phyloP scores from a whole-genome alignment of 2,888 invertebrate species.

The Xestia xanthographa region DNA sequence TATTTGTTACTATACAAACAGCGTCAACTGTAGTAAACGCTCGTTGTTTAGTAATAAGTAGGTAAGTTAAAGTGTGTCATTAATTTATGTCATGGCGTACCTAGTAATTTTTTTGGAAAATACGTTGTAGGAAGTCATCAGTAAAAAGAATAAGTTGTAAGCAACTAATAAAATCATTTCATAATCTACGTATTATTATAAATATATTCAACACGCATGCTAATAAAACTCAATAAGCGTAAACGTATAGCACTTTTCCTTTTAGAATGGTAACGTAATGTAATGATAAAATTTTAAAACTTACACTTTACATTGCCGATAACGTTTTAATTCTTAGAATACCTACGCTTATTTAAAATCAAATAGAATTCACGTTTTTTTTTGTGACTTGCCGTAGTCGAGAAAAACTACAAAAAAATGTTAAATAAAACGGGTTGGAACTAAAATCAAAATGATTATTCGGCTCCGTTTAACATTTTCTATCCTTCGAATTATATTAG shows the following conservation, averaged over 20 bases:
- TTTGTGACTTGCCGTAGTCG: too few relatives aligned
- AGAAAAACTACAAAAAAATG: too few relatives aligned
- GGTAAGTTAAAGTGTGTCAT: neutral
- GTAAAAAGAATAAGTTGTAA: neutral
- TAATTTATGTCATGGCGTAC: neutral
- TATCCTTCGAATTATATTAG: neutral
- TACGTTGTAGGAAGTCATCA: neutral
- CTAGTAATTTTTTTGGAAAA: neutral
- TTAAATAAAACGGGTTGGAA: neutral
- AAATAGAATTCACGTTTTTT: neutral
- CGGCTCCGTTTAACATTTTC: too few relatives aligned
- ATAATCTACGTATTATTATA: constrained; percentile 1
- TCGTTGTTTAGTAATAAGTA: neutral
- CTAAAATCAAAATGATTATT: too few relatives aligned
- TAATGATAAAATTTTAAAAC: neutral
- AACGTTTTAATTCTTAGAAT: neutral
- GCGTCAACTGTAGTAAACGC: neutral
- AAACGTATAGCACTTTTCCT: constrained; percentile 20
- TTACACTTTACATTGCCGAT: neutral
- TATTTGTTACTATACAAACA: neutral
- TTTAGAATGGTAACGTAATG: neutral
- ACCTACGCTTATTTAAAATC: neutral
- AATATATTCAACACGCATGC: constrained; percentile 27
- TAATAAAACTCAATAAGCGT: constrained; percentile 43
- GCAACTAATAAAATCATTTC: neutral